Conservation (phyloP, 2,113 vertebrate genomes). For the Rhinoptilus africanus region DNA sequence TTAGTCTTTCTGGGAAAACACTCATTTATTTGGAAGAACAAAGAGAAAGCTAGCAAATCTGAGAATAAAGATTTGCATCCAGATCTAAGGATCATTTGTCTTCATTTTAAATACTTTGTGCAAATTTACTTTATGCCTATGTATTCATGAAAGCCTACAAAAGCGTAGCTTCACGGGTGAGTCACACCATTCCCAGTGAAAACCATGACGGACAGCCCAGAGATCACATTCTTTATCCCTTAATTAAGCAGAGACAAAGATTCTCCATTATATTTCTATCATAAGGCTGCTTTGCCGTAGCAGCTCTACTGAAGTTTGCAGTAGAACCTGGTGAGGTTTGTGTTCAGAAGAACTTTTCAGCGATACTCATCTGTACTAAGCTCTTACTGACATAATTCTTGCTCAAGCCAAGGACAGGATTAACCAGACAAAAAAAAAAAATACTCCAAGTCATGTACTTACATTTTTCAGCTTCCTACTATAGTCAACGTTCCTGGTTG, state of each 20-base stretch:
- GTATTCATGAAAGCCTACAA: background rate
- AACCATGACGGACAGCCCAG: background rate
- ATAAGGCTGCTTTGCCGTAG: background rate
- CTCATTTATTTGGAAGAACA: background rate
- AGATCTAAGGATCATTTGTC: background rate
- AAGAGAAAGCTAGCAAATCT: background rate
- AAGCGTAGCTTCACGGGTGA: background rate
- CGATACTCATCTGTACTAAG: background rate
- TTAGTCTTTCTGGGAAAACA: conserved; percentile 5
- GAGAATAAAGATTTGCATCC: background rate
- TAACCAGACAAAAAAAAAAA: background rate
- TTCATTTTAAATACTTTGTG: background rate
- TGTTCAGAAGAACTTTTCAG: background rate
- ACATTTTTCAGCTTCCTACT: conserved; percentile 94
- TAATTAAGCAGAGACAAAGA: background rate
- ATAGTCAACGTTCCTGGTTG: conserved; percentile 82
- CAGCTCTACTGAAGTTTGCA: background rate
- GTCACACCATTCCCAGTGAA: background rate
- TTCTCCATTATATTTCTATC: background rate
- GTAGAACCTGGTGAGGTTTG: background rate
- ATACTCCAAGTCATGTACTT: conserved; percentile 73
- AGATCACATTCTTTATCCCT: background rate
- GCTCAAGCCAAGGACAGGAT: background rate
- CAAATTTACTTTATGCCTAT: background rate
- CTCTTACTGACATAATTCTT: background rate